Percentiles rank a stretch among this genome's conserved stretches.
These are phyloP conservation scores for Dusona sp. DNA, from an alignment of 2,888 invertebrate species.

Conservation along the genomic window DNA sequence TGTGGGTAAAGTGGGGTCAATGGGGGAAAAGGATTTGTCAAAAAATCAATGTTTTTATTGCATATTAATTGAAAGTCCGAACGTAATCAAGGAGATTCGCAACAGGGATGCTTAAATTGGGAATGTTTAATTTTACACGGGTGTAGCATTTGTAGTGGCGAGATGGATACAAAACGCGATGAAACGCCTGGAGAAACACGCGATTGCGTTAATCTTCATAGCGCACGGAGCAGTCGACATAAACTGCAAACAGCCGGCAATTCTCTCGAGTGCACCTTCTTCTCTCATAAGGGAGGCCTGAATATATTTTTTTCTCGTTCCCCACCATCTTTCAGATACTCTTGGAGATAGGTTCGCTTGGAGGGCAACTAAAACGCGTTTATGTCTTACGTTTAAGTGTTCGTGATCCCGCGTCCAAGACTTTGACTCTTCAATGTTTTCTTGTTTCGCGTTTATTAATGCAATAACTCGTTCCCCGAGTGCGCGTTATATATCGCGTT, in stretches of 20 bases:
- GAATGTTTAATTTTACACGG: not conserved
- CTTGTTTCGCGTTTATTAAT: constrained; percentile 62
- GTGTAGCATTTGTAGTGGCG: not conserved
- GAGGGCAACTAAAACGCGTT: constrained; percentile 39
- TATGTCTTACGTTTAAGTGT: constrained; percentile 33
- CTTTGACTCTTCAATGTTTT: constrained; percentile 45
- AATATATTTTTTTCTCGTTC: not conserved
- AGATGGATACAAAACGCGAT: constrained; percentile 17
- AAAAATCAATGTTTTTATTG: not conserved
- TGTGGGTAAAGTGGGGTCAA: not conserved
- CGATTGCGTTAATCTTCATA: constrained; percentile 54
- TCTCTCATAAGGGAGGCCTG: constrained; percentile 9
- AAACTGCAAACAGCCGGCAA: constrained; percentile 46
- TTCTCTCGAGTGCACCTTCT: constrained; percentile 15
- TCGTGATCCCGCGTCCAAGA: constrained; percentile 37
- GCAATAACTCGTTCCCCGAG: constrained; percentile 52
- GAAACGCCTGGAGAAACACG: constrained; percentile 33
- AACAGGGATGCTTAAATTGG: constrained; percentile 4
- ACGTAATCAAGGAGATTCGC: not conserved
- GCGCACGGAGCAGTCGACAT: constrained; percentile 57
- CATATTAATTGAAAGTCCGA: not conserved
- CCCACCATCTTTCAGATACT: constrained; percentile 12
- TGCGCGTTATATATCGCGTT: constrained; percentile 46
- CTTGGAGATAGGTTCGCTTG: constrained; percentile 22
- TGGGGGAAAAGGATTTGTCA: not conserved